A percentile compares a stretch with the other conserved stretches of the same genome.
These are phyloP conservation scores for Agrotis puta DNA, from an alignment of 2,888 invertebrate genomes.

Conservation along the genomic window DNA sequence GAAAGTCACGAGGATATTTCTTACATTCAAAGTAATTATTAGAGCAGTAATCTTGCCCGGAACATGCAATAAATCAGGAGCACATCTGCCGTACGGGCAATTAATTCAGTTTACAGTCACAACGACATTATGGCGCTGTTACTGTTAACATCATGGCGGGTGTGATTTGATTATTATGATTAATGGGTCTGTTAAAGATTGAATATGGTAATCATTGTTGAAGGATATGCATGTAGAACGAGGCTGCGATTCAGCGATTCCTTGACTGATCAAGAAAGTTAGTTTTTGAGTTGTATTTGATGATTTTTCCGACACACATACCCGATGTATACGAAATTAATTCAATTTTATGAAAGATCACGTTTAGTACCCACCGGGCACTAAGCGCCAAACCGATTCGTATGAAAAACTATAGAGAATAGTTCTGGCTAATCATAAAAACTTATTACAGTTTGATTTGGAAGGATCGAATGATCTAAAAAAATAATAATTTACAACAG, in stretches of 20 bases:
- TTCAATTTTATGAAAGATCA: too few species aligned
- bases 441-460: too few species aligned
- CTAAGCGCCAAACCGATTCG: too few species aligned
- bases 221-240: not conserved
- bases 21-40: slow-evolving; percentile 24
- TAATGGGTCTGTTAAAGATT: not conserved
- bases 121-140: slow-evolving; percentile 30
- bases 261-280: too few species aligned
- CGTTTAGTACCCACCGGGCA: too few species aligned
- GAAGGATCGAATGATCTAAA: too few species aligned
- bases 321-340: too few species aligned
- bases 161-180: slow-evolving; percentile 31
- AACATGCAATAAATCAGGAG: slow-evolving; percentile 58
- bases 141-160: slow-evolving; percentile 10
- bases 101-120: slow-evolving; percentile 64
- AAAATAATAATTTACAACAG: too few species aligned
- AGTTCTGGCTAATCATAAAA: too few species aligned
- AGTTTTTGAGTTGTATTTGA: too few species aligned
- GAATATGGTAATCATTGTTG: not conserved
- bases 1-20: not conserved
- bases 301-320: too few species aligned
- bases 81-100: slow-evolving; percentile 60
- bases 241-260: not conserved
- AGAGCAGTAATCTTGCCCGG: slow-evolving; percentile 41
- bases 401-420: too few species aligned